These are phyloP conservation scores for Eubucco bourcierii DNA, from an alignment of 2,113 vertebrate genomes.

Conservation along the genomic window DNA sequence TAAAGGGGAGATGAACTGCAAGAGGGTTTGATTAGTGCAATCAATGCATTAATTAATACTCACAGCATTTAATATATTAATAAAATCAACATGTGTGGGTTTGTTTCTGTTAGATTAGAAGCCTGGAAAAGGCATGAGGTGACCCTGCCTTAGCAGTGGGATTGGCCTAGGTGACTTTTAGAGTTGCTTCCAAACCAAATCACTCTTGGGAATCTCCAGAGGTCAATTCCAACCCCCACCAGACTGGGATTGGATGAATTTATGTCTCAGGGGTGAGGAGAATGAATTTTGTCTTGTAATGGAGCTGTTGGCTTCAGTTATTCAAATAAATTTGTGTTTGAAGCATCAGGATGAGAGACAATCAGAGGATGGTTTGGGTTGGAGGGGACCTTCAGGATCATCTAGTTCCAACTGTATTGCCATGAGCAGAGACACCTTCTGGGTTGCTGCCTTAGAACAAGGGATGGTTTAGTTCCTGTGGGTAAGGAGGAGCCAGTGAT, in stretches of 20 bases:
- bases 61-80: not conserved
- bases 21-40: not conserved
- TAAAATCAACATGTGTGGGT: not conserved
- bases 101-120: not conserved
- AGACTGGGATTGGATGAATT: not conserved
- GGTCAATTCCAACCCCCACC: too few species aligned
- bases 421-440: too few species aligned
- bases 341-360: not conserved
- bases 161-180: too few species aligned
- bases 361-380: too few species aligned
- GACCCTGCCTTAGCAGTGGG: too few species aligned
- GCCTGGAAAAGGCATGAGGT: not conserved
- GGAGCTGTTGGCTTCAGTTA: too few species aligned
- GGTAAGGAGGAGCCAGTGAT: constrained; percentile 27
- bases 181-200: too few species aligned
- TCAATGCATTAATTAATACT: too few species aligned
- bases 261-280: accelerated
- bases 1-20: not conserved
- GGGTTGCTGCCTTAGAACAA: not conserved
- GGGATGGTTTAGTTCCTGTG: not conserved
- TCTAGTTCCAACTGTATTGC: too few species aligned
- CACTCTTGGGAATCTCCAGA: too few species aligned
- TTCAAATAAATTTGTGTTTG: too few species aligned
- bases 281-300: not conserved
- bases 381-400: too few species aligned